Evolutionary conservation across 2,113 vertebrate genomes (phyloP).

Genomic region (Anguilla rostrata): DNA sequence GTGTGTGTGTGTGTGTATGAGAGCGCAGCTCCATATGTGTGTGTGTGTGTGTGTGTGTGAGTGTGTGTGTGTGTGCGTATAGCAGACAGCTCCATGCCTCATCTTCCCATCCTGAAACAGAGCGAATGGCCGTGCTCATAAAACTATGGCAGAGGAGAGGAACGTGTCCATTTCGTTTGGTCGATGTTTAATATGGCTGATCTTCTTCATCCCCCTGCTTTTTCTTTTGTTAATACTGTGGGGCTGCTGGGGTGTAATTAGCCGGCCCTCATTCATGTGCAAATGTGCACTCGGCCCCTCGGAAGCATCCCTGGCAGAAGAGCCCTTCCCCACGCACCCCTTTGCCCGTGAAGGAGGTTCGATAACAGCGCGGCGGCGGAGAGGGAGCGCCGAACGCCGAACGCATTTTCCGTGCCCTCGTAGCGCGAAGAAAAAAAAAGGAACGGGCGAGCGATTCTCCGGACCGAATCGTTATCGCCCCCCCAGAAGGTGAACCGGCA

Average conservation of each 20-base stretch:
- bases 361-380: conserved; percentile 12
- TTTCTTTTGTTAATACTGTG: background rate
- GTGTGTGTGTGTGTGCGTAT: background rate
- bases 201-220: background rate
- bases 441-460: background rate
- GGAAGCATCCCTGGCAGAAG: background rate
- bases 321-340: background rate
- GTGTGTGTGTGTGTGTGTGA: no score
- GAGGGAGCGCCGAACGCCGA: background rate
- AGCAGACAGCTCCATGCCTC: background rate
- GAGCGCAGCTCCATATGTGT: no score
- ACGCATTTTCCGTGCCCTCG: background rate
- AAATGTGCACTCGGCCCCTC: conserved; percentile 14
- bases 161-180: background rate
- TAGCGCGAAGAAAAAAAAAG: background rate
- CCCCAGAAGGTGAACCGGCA: background rate
- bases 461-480: background rate
- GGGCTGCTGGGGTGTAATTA: conserved; percentile 12
- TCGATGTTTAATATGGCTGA: conserved; percentile 1
- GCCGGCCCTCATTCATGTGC: conserved; percentile 23
- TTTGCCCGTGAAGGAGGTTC: conserved; percentile 1
- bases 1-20: background rate
- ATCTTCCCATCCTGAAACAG: background rate
- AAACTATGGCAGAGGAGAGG: background rate
- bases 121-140: background rate